Evolutionary conservation across 2,888 invertebrate genomes (phyloP).

Genomic region (Morpho achilles): DNA sequence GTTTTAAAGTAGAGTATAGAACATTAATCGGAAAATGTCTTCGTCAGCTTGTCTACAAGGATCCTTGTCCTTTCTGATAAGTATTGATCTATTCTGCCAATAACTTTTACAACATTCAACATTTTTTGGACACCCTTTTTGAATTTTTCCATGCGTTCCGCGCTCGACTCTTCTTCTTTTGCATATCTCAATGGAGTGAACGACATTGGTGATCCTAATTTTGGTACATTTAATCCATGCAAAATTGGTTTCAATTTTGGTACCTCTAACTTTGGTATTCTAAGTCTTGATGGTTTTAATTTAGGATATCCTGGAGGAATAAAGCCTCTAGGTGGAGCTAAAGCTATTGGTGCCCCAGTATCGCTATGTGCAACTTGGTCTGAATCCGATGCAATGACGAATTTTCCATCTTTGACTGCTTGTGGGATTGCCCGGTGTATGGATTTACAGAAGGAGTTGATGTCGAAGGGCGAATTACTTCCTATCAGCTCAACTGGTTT

Average conservation of each 20-base stretch:
- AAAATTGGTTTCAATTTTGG: slow-evolving; percentile 35
- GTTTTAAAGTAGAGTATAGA: background rate
- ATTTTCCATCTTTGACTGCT: slow-evolving; percentile 56
- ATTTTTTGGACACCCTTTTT: slow-evolving; percentile 68
- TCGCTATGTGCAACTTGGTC: slow-evolving; percentile 54
- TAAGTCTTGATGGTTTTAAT: slow-evolving; percentile 45
- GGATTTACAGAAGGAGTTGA: slow-evolving; percentile 56
- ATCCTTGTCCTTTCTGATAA: slow-evolving; percentile 63
- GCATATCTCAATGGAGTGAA: slow-evolving; percentile 38
- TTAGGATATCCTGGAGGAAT: slow-evolving; percentile 44
- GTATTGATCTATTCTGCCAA: slow-evolving; percentile 65
- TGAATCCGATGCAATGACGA: slow-evolving; percentile 44
- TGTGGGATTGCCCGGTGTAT: slow-evolving; percentile 62
- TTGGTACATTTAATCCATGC: slow-evolving; percentile 39
- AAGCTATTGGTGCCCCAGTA: slow-evolving; percentile 43
- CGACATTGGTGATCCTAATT: slow-evolving; percentile 44
- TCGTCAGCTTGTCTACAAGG: slow-evolving; percentile 60
- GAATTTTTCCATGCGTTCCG: slow-evolving; percentile 62
- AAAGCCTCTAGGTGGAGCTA: slow-evolving; percentile 54
- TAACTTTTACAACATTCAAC: slow-evolving; percentile 62
- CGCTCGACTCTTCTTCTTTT: slow-evolving; percentile 53
- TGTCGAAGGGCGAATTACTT: slow-evolving; percentile 37
- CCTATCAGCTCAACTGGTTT: slow-evolving; percentile 28
- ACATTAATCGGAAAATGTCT: slow-evolving; percentile 50
- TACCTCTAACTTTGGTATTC: slow-evolving; percentile 47